Evolutionary conservation across 2,113 vertebrate species (phyloP).

Genomic region (Cricetomys ansorgei): DNA sequence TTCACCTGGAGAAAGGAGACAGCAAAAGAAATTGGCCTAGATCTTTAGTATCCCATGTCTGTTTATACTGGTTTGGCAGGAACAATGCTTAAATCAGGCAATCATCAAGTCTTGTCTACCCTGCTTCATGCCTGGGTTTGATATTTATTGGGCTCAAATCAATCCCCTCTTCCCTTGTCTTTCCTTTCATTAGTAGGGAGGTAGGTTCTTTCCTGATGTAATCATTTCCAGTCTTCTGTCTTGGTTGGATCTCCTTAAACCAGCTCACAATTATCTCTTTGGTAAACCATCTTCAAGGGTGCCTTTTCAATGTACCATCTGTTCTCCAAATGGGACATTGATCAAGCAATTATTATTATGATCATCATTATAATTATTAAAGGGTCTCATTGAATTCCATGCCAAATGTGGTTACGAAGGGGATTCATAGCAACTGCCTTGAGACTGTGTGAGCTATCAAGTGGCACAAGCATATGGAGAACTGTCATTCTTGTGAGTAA

Average conservation of each 20-base stretch:
- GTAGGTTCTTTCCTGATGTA: background rate
- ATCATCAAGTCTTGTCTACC: background rate
- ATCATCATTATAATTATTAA: constrained; percentile 42
- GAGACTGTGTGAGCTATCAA: background rate
- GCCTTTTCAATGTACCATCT: constrained; percentile 20
- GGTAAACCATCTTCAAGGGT: background rate
- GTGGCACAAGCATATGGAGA: background rate
- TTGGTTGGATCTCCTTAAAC: background rate
- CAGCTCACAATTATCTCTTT: background rate
- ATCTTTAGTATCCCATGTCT: background rate
- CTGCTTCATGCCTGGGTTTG: background rate
- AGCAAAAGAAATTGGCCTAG: background rate
- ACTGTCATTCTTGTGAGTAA: background rate
- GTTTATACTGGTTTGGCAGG: background rate
- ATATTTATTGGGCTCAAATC: background rate
- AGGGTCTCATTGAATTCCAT: background rate
- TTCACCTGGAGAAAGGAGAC: background rate
- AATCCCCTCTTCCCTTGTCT: background rate
- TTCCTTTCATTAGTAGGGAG: background rate
- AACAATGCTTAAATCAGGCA: background rate
- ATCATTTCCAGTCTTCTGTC: background rate
- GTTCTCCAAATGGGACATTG: background rate
- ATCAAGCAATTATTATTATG: constrained; percentile 21
- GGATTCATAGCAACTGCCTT: background rate
- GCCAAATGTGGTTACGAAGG: constrained; percentile 29